These are phyloP conservation scores for Eupithecia tripunctaria DNA, from an alignment of 2,888 invertebrate genomes.

Conservation along the genomic window DNA sequence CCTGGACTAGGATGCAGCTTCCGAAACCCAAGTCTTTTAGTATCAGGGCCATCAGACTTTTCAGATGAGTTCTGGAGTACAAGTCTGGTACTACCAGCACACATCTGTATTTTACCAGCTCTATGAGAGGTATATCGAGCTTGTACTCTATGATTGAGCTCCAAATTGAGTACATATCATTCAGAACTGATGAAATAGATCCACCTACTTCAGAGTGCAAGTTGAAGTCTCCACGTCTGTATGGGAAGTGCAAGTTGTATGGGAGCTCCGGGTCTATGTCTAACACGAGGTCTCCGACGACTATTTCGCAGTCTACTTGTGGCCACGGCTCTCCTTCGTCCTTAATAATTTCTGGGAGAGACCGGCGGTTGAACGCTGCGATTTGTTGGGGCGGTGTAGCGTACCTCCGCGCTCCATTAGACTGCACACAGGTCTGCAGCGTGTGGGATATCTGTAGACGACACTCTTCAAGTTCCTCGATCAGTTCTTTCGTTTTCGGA, in stretches of 20 bases:
- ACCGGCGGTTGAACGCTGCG: constrained; percentile 93
- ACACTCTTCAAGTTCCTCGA: constrained; percentile 93
- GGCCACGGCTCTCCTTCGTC: constrained; percentile 86
- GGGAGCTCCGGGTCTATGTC: constrained; percentile 87
- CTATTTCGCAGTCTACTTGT: constrained; percentile 85
- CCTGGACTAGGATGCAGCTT: constrained; percentile 92
- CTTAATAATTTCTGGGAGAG: constrained; percentile 87
- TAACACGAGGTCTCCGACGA: constrained; percentile 92
- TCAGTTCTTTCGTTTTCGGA: constrained; percentile 87
- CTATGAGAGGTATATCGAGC: constrained; percentile 89
- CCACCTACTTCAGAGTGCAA: constrained; percentile 93
- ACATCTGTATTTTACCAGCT: constrained; percentile 91
- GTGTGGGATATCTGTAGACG: constrained; percentile 93
- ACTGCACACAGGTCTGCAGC: constrained; percentile 93
- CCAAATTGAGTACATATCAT: constrained; percentile 96
- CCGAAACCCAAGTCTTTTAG: constrained; percentile 93
- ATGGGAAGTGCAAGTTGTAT: constrained; percentile 96
- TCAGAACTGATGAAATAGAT: constrained; percentile 91
- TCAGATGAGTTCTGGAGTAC: constrained; percentile 93
- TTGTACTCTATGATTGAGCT: constrained; percentile 90
- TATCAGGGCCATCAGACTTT: constrained; percentile 92
- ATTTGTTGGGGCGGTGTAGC: constrained; percentile 96
- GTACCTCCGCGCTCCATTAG: constrained; percentile 91
- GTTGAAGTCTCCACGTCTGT: constrained; percentile 94
- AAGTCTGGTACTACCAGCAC: constrained; percentile 95